Conservation (phyloP, 1,140 invertebrate species). For the Habropoda laboriosa region DNA sequence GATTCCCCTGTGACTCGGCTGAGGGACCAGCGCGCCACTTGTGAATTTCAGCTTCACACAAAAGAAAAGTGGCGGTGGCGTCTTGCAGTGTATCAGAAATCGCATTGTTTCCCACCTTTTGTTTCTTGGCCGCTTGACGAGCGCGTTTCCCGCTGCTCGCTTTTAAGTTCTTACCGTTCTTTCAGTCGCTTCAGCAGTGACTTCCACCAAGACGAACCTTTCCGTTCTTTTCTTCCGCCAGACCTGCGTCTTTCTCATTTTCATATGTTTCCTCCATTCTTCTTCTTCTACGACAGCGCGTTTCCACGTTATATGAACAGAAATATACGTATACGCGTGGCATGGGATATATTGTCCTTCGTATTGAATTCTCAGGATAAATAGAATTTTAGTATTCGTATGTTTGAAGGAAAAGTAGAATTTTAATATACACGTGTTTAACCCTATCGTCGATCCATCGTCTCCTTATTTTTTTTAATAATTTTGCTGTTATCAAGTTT, state of each 20-base stretch:
- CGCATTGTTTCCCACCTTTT: conserved; percentile 33
- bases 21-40: too few species aligned
- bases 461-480: too few species aligned
- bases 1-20: too few species aligned
- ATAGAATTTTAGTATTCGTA: too few species aligned
- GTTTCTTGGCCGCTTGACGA: neutral
- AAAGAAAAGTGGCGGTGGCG: neutral
- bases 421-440: too few species aligned
- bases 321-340: too few species aligned
- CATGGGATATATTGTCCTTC: too few species aligned
- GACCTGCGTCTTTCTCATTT: conserved; percentile 8
- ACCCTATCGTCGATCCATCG: too few species aligned
- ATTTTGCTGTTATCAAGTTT: too few species aligned
- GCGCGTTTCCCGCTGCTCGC: neutral
- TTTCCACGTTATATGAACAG: neutral
- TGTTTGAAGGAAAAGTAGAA: too few species aligned
- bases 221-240: neutral
- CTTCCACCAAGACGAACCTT: neutral
- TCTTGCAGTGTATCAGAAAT: neutral
- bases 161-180: neutral
- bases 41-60: neutral
- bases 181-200: neutral
- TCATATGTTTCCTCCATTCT: neutral
- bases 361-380: too few species aligned
- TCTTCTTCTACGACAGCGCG: neutral